Percentiles rank a stretch among this genome's conserved stretches.
Conservation (phyloP, 2,888 invertebrate species). For the Cyaniris semiargus region DNA sequence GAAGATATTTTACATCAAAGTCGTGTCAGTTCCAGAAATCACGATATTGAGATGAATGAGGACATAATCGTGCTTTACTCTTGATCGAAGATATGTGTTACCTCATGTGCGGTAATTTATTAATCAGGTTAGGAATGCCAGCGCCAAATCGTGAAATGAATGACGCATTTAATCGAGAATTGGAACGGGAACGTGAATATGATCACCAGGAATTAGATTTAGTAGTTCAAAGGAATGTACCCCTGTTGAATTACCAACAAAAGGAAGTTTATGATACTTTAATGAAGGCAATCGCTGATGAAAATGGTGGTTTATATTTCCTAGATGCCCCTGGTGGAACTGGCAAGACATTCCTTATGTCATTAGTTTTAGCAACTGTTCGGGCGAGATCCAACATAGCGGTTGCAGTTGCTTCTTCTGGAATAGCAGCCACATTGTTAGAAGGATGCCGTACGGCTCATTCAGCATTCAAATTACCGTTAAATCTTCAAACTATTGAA, state of each 20-base stretch:
- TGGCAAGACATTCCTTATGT: conserved; percentile 44
- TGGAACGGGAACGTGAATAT: conserved; percentile 42
- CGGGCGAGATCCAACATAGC: conserved; percentile 42
- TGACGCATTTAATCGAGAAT: conserved; percentile 43
- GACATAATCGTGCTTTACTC: conserved; percentile 42
- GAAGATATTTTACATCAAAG: conserved; percentile 44
- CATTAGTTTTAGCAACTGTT: conserved; percentile 44
- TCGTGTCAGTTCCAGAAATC: conserved; percentile 31
- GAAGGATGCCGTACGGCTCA: conserved; percentile 34
- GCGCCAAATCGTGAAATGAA: conserved; percentile 41
- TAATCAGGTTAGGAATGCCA: conserved; percentile 45
- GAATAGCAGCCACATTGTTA: conserved; percentile 39
- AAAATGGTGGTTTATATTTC: conserved; percentile 36
- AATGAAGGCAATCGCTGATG: neutral
- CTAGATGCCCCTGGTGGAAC: conserved; percentile 44
- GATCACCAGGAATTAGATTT: conserved; percentile 42
- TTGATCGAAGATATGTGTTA: conserved; percentile 44
- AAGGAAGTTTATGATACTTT: conserved; percentile 28
- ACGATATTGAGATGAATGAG: conserved; percentile 38
- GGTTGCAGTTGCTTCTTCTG: conserved; percentile 47
- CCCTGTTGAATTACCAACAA: conserved; percentile 45
- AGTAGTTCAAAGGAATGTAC: conserved; percentile 46
- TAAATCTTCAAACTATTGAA: conserved; percentile 39
- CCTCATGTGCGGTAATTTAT: conserved; percentile 46
- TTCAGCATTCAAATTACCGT: conserved; percentile 37